These are phyloP conservation scores for Lordiphosa clarofinis DNA, from an alignment of 1,140 invertebrate genomes.

Conservation along the genomic window DNA sequence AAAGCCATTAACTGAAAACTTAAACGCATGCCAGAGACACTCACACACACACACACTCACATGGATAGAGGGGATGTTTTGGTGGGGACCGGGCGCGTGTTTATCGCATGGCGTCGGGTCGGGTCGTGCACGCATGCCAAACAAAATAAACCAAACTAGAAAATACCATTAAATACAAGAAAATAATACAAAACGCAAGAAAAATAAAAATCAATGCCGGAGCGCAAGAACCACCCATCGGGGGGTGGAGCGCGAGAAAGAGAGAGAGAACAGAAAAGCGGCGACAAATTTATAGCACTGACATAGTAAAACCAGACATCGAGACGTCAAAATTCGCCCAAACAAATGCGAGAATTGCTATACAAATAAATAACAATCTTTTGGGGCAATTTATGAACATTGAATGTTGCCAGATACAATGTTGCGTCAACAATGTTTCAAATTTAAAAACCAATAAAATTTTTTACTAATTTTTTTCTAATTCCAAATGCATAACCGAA, in stretches of 20 bases:
- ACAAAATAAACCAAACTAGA: conserved; percentile 72
- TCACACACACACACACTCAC: background rate
- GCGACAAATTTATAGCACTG: conserved; percentile 74
- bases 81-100: conserved; percentile 53
- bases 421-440: conserved; percentile 27
- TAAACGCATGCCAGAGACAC: conserved; percentile 74
- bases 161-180: conserved; percentile 69
- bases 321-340: conserved; percentile 58
- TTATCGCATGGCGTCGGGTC: conserved; percentile 68
- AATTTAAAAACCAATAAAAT: conserved; percentile 21
- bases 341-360: conserved; percentile 30
- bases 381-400: conserved; percentile 46
- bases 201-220: conserved; percentile 69
- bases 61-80: conserved; percentile 1
- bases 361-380: conserved; percentile 59
- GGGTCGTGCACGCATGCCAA: conserved; percentile 70
- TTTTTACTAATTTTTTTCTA: conserved; percentile 16
- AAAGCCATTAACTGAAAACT: conserved; percentile 77
- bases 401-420: conserved; percentile 24
- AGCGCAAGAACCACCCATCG: conserved; percentile 52
- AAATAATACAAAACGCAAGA: conserved; percentile 6
- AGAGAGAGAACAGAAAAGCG: conserved; percentile 11
- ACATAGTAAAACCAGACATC: conserved; percentile 69
- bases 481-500: conserved; percentile 52
- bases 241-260: conserved; percentile 10